Evolutionary conservation across 1,140 invertebrate species (phyloP).

Genomic region (Diabrotica undecimpunctata): DNA sequence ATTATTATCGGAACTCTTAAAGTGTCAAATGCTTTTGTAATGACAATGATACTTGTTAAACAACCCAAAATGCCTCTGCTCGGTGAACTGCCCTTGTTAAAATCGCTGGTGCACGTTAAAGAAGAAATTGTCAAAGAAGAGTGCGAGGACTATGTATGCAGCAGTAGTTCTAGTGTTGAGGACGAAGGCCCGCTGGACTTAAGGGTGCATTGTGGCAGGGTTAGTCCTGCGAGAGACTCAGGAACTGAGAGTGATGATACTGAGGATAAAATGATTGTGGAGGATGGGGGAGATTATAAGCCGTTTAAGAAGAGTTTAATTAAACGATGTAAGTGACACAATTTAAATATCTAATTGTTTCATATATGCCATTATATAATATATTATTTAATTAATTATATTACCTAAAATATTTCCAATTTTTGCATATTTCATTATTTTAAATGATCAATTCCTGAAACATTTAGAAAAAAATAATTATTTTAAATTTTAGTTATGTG

Average conservation of each 20-base stretch:
- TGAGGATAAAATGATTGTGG: conserved; percentile 37
- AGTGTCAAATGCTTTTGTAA: background rate
- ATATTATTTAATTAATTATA: too few relatives aligned
- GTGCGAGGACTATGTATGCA: conserved; percentile 50
- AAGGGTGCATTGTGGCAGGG: conserved; percentile 50
- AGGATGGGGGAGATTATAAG: conserved; percentile 57
- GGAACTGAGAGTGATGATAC: conserved; percentile 42
- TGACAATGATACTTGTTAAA: conserved; percentile 32
- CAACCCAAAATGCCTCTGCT: conserved; percentile 29
- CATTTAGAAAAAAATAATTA: too few relatives aligned
- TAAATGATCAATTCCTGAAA: too few relatives aligned
- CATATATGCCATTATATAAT: too few relatives aligned
- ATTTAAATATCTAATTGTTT: too few relatives aligned
- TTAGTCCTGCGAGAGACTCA: conserved; percentile 42
- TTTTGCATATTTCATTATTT: too few relatives aligned
- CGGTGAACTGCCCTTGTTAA: conserved; percentile 22
- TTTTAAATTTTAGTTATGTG: too few relatives aligned
- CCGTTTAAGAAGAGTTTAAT: conserved; percentile 86
- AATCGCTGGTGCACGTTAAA: conserved; percentile 9
- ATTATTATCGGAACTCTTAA: too few relatives aligned
- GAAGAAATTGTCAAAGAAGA: conserved; percentile 37
- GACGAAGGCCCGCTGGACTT: conserved; percentile 55
- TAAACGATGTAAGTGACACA: conserved; percentile 78
- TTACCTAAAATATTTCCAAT: too few relatives aligned
- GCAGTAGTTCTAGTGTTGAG: conserved; percentile 20